These are phyloP conservation scores for Myzus persicae DNA, from an alignment of 1,140 invertebrate species.

Conservation along the genomic window DNA sequence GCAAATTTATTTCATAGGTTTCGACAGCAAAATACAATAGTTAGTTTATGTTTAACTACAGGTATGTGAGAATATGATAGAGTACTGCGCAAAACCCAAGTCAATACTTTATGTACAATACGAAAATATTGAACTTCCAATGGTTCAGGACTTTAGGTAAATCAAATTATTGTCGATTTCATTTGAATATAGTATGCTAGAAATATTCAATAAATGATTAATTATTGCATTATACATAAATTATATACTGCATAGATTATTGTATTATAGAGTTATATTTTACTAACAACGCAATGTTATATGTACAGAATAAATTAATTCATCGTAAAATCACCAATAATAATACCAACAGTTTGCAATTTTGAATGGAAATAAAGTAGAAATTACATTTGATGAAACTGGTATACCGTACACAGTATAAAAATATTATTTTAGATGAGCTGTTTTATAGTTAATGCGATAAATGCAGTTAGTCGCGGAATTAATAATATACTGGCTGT, in stretches of 20 bases:
- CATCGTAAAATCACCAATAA: background rate
- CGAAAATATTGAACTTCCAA: background rate
- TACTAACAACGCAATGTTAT: constrained; percentile 11
- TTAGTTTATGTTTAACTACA: background rate
- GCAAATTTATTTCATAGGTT: background rate
- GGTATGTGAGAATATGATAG: background rate
- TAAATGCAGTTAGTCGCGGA: background rate
- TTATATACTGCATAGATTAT: constrained; percentile 1
- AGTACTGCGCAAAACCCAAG: background rate
- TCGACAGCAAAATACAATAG: background rate
- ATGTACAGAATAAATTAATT: background rate
- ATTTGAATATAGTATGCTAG: background rate
- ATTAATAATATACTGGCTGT: background rate
- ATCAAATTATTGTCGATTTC: background rate
- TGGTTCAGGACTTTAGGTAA: background rate
- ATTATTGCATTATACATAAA: constrained; percentile 10
- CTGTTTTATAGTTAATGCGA: background rate
- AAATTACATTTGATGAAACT: background rate
- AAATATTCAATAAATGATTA: constrained; percentile 10
- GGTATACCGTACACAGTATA: background rate
- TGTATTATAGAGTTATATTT: constrained; percentile 8
- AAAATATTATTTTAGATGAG: background rate
- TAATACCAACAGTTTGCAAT: background rate
- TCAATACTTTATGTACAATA: too few species aligned
- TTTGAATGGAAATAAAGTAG: background rate